Evolutionary conservation across 2,888 invertebrate species (phyloP).

Genomic region (Seira musarum): DNA sequence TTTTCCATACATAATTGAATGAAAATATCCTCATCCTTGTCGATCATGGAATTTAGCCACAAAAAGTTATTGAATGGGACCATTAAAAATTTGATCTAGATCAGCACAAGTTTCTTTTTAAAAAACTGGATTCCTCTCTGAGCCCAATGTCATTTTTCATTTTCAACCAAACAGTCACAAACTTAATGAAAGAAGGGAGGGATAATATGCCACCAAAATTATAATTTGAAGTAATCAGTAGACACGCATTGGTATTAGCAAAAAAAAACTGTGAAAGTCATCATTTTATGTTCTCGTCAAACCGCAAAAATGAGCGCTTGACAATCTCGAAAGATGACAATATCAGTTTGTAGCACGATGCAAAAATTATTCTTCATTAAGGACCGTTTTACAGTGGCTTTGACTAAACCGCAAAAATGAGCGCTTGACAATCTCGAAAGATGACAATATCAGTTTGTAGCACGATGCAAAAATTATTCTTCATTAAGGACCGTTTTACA

Average conservation of each 20-base stretch:
- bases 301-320: constrained; percentile 23
- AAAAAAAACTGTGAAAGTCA: constrained; percentile 36
- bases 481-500: not conserved
- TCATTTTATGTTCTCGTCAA: constrained; percentile 38
- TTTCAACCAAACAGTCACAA: no score
- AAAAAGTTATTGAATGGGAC: not conserved
- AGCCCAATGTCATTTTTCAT: not conserved
- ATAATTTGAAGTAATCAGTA: not conserved
- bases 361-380: no score
- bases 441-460: no score
- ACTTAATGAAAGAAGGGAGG: not conserved
- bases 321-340: constrained; percentile 20
- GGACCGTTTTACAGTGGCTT: no score
- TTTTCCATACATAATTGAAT: not conserved
- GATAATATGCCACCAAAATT: not conserved
- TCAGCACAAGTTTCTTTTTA: not conserved
- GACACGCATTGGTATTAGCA: no score
- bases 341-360: constrained; percentile 18
- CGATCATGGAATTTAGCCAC: not conserved
- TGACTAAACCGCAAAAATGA: constrained; percentile 14
- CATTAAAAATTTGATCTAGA: not conserved
- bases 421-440: constrained; percentile 29
- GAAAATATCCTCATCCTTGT: no score
- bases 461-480: no score
- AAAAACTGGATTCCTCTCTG: not conserved